Percentiles rank a stretch among this genome's conserved stretches.
phyloP scores from a whole-genome alignment of 2,888 invertebrate species.

The Eupeodes latifasciatus region DNA sequence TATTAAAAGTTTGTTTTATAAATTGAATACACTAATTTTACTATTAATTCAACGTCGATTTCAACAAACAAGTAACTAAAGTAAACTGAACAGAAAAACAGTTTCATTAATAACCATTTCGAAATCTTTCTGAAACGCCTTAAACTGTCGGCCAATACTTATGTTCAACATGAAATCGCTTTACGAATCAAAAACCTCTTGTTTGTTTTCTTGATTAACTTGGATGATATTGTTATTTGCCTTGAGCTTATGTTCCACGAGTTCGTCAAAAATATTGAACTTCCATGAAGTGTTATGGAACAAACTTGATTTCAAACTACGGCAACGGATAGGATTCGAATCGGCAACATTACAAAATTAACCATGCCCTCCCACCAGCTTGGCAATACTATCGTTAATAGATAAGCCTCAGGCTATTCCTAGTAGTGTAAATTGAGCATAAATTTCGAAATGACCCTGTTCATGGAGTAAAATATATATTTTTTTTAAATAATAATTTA shows the following conservation, averaged over 20 bases:
- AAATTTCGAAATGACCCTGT: conserved; percentile 96
- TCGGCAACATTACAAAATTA: conserved; percentile 94
- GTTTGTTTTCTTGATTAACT: conserved; percentile 94
- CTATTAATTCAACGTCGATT: too few species aligned
- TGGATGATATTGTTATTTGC: conserved; percentile 92
- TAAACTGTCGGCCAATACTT: conserved; percentile 95
- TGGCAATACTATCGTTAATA: conserved; percentile 97
- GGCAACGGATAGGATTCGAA: conserved; percentile 94
- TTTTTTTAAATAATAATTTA: conserved; percentile 79
- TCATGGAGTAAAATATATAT: background rate
- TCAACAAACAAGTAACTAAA: too few species aligned
- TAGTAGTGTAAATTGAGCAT: conserved; percentile 96
- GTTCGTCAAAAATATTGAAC: conserved; percentile 94
- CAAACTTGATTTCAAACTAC: conserved; percentile 91
- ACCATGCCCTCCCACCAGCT: conserved; percentile 95
- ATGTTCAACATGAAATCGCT: conserved; percentile 95
- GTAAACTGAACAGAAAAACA: too few species aligned
- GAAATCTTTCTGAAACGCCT: conserved; percentile 95
- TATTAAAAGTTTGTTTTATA: too few species aligned
- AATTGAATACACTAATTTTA: too few species aligned
- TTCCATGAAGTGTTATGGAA: conserved; percentile 87
- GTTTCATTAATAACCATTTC: too few species aligned
- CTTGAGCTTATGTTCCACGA: conserved; percentile 92
- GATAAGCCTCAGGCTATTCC: conserved; percentile 97
- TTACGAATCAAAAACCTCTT: conserved; percentile 95